phyloP scores from a whole-genome alignment of 1,140 invertebrate species.

The Hylyphantes graminicola region DNA sequence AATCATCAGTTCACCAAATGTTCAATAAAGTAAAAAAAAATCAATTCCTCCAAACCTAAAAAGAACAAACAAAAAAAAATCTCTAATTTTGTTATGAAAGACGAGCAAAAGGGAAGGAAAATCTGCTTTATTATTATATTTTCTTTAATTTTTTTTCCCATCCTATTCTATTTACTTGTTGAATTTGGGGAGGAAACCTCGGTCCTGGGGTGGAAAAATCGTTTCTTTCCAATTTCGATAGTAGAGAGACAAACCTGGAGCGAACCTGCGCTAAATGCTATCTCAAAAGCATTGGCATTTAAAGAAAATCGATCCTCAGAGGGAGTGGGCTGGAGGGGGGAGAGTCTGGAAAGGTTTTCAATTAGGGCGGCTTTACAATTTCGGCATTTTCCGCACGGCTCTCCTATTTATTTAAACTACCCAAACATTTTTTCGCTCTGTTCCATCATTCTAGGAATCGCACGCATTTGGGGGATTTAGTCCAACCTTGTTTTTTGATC shows the following conservation, averaged over 20 bases:
- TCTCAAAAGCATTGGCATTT: slow-evolving; percentile 56
- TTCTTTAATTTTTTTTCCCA: slow-evolving; percentile 10
- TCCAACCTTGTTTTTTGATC: too few species aligned
- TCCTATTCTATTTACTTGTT: slow-evolving; percentile 44
- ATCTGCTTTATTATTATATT: slow-evolving; percentile 27
- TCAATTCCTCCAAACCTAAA: slow-evolving; percentile 1
- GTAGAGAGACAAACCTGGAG: slow-evolving; percentile 35
- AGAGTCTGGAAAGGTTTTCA: slow-evolving; percentile 46
- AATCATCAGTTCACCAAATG: slow-evolving; percentile 3
- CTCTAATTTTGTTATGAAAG: slow-evolving; percentile 19
- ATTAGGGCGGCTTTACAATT: slow-evolving; percentile 56
- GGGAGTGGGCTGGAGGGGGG: slow-evolving; percentile 1
- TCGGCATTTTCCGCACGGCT: slow-evolving; percentile 48
- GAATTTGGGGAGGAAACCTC: slow-evolving; percentile 20
- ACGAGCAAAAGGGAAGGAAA: not conserved
- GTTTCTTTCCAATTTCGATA: slow-evolving; percentile 56
- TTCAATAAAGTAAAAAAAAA: slow-evolving; percentile 23
- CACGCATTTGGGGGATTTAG: too few species aligned
- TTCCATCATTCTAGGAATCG: not conserved
- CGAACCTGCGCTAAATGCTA: slow-evolving; percentile 52
- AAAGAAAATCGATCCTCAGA: slow-evolving; percentile 53
- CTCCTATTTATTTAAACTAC: slow-evolving; percentile 48
- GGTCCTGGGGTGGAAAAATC: slow-evolving; percentile 46
- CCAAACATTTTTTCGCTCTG: slow-evolving; percentile 45
- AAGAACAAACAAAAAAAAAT: too few species aligned